These are phyloP conservation scores for Rhinichthys osculus DNA, from an alignment of 2,797 vertebrate species.

Conservation along the genomic window DNA sequence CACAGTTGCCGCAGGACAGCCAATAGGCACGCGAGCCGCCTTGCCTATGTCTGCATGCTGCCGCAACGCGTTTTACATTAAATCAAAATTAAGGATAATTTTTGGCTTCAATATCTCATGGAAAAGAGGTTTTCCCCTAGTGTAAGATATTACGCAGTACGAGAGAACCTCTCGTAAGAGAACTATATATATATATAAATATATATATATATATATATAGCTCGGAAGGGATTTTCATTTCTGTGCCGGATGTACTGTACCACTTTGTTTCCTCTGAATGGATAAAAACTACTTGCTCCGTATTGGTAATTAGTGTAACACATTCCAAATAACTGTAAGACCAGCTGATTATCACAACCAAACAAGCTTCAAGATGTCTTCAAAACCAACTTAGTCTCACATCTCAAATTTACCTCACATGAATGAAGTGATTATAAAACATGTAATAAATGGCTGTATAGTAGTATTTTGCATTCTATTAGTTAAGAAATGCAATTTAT, in stretches of 20 bases:
- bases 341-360: background rate
- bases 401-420: background rate
- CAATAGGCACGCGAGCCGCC: too few relatives aligned
- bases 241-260: background rate
- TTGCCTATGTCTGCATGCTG: too few relatives aligned
- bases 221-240: background rate
- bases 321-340: background rate
- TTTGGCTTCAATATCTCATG: too few relatives aligned
- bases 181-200: too few relatives aligned
- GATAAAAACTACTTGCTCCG: background rate
- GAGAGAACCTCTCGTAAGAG: too few relatives aligned
- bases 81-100: too few relatives aligned
- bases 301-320: background rate
- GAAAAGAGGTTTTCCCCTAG: too few relatives aligned
- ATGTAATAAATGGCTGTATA: background rate
- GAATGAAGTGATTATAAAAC: background rate
- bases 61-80: too few relatives aligned
- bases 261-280: background rate
- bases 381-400: background rate
- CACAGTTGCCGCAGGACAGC: too few relatives aligned
- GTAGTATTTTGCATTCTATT: background rate
- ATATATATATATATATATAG: too few relatives aligned
- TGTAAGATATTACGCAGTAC: too few relatives aligned
- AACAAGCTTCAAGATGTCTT: background rate
- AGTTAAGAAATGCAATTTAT: background rate